phyloP scores from a whole-genome alignment of 1,140 invertebrate genomes.

The Papilio dardanus region DNA sequence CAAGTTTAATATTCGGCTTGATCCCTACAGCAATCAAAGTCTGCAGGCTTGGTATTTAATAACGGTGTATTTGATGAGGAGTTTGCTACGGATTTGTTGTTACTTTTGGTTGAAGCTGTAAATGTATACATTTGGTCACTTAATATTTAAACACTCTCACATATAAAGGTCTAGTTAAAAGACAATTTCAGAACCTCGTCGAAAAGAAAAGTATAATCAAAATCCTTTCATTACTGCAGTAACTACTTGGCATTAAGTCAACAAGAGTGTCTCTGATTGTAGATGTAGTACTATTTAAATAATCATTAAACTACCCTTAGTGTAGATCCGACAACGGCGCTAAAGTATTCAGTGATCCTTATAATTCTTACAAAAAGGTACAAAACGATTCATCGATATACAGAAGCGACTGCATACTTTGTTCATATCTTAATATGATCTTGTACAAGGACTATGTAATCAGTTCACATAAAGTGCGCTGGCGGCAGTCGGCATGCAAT shows the following conservation, averaged over 20 bases:
- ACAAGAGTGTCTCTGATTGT: too few relatives aligned
- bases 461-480: not conserved
- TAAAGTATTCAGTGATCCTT: not conserved
- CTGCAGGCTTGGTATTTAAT: slow-evolving; percentile 61
- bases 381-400: not conserved
- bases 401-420: not conserved
- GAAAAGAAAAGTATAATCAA: not conserved
- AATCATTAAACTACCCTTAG: not conserved
- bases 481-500: not conserved
- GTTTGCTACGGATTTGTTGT: slow-evolving; percentile 50
- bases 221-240: too few relatives aligned
- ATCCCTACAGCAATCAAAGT: slow-evolving; percentile 51
- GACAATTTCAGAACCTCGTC: too few relatives aligned
- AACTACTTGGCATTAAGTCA: too few relatives aligned
- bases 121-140: not conserved
- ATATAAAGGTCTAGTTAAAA: too few relatives aligned
- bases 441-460: slow-evolving; percentile 13
- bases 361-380: not conserved
- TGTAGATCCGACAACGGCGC: not conserved
- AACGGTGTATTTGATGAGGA: slow-evolving; percentile 58
- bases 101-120: slow-evolving; percentile 6
- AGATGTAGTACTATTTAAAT: not conserved
- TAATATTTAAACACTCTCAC: too few relatives aligned
- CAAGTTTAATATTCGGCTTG: slow-evolving; percentile 73
- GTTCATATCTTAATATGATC: not conserved